phyloP scores from a whole-genome alignment of 2,888 invertebrate genomes.

The Parochlus steinenii region DNA sequence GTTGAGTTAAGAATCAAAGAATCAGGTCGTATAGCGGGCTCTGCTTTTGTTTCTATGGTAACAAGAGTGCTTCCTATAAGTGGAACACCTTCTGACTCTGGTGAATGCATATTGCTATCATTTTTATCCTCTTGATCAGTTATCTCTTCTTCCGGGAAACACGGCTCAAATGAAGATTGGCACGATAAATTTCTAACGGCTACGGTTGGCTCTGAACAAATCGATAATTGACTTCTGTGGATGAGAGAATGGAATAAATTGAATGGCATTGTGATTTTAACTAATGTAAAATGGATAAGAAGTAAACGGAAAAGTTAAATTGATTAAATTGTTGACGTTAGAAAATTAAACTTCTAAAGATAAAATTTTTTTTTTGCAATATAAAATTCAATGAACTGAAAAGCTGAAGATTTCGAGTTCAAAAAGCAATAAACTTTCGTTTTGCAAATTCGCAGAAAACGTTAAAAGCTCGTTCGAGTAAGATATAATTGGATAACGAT shows the following conservation, averaged over 20 bases:
- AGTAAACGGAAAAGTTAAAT: no score
- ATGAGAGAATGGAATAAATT: no score
- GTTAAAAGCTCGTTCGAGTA: no score
- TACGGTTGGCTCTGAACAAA: constrained; percentile 27
- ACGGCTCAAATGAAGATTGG: constrained; percentile 29
- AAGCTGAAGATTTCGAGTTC: no score
- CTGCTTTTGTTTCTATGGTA: constrained; percentile 3
- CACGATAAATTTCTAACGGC: constrained; percentile 25
- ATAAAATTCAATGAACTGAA: no score
- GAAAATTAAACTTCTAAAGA: no score
- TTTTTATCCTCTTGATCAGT: constrained; percentile 16
- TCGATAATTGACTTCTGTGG: constrained; percentile 26
- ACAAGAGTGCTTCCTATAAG: background rate
- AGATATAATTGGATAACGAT: no score
- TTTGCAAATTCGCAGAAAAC: no score
- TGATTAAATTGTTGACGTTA: no score
- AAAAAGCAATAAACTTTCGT: no score
- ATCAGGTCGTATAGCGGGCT: constrained; percentile 8
- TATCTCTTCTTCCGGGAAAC: constrained; percentile 28
- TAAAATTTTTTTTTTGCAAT: no score
- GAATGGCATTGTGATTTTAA: no score
- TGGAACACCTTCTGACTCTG: background rate
- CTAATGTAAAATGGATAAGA: background rate
- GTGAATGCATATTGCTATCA: background rate
- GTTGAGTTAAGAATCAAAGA: constrained; percentile 9